phyloP scores from a whole-genome alignment of 2,888 invertebrate species.

The Callyntrura guangdongensis region DNA sequence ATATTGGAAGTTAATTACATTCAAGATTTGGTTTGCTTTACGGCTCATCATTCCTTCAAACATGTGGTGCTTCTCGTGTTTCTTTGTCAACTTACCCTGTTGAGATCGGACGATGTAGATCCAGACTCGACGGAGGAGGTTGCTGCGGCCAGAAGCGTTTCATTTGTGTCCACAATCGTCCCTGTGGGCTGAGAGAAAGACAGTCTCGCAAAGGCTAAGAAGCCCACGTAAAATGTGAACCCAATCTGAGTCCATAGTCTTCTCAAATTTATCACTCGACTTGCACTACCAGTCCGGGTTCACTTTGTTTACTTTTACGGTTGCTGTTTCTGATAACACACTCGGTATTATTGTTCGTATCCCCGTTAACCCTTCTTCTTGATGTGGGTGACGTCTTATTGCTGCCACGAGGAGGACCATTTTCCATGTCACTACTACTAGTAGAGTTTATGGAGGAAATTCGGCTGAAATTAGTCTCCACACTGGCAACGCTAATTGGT shows the following conservation, averaged over 20 bases:
- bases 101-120: slow-evolving; percentile 75
- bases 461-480: neutral
- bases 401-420: neutral
- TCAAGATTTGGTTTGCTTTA: neutral
- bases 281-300: neutral
- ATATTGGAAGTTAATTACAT: slow-evolving; percentile 47
- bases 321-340: neutral
- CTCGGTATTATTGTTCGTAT: neutral
- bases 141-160: slow-evolving; percentile 75
- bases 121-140: slow-evolving; percentile 59
- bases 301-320: slow-evolving; percentile 38
- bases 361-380: neutral
- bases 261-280: slow-evolving; percentile 26
- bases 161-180: slow-evolving; percentile 68
- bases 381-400: neutral
- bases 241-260: slow-evolving; percentile 75
- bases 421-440: neutral
- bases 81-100: slow-evolving; percentile 59
- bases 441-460: neutral
- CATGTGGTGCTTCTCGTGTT: neutral
- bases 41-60: neutral
- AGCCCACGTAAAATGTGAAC: slow-evolving; percentile 72
- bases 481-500: neutral
- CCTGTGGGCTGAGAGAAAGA: slow-evolving; percentile 71
- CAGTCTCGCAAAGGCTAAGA: slow-evolving; percentile 71